Evolutionary conservation across 2,797 vertebrate genomes (phyloP), one percentile per base, ranked within the genome.

Genomic region (Sylvia borin): DNA sequence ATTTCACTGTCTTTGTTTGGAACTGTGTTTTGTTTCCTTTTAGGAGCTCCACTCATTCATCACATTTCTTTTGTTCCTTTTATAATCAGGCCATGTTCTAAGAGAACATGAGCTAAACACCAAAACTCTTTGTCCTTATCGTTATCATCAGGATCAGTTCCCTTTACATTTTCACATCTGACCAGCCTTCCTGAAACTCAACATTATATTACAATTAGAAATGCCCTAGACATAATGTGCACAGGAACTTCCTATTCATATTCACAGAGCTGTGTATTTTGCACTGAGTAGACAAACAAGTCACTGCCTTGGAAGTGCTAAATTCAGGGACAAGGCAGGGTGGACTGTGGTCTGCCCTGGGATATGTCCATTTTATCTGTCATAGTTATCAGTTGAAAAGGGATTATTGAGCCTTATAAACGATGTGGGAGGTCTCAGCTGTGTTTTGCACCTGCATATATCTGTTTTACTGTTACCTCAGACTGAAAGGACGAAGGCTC

Each of bases 91-190:
- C 82, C 0, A 4, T 75, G 67, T 43, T 94, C 40, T 96, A 88
- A 84, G 81, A 88, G 70, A 96, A 74, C 84, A 62, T 66, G 58
- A 94, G 47, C 90, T 83, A 86, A 92, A 88, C 76, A 75, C 48
- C 29, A 36, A 75, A 53, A 6, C 16, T n/a, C 34, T 94, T 95
- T 93, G 50, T 88, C 76, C 93, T 95, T 96, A 95, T 93, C 62
- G 10, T 91, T 97, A 93, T 96, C 88, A 31, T 95, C 88, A 95
- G 77, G 51, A 95, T 95, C 95, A 78, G 83, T 86, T 95, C 90
- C 76, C 68, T 86, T 83, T 61, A 62, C 34, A 55, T 93, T 92
- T 95, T 75, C 83, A 42, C 11, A 5, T 78, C 85, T 83, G 58
- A 75, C 62, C 60, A 93, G 43, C 80, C 93, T 95, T 95, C 94